Evolutionary conservation across 2,797 vertebrate genomes (phyloP), one percentile per base, ranked within the genome.

Genomic region (Chrysocyon brachyurus): DNA sequence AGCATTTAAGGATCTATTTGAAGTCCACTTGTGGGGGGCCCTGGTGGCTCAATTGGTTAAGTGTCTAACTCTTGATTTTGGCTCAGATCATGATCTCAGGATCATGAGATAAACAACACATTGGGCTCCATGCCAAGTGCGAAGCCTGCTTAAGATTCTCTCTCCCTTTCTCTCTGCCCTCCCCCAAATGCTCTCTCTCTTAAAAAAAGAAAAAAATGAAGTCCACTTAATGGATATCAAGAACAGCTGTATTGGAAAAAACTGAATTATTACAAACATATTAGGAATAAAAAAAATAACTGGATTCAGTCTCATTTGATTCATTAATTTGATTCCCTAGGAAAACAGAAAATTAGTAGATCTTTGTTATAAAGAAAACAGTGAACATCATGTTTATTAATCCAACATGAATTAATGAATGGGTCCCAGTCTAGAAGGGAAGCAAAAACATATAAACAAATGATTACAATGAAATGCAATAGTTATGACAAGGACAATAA

Each of bases 301-400:
- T 70, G 24, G 7, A 84, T 63, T 94, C 26, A 31, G 4, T 68
- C 46, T 77, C 33, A 78, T 94, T 88, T 75, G 78, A 77, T 88
- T 63, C 21, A 68, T 75, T 72, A 68, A 78, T 63, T 91, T 92
- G 46, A 91, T 77, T 94, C 28, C 83, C 46, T 49, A 66, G 68
- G 52, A 89, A 87, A 85, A 28, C 19, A 95, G 33, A 12, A 70
- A 89, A 72, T 79, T 49, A 78, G 22, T 28, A 72, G 59, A 56
- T 49, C 5, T 64, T 84, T 83, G 36, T 57, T 9, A 33, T n/a
- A 85, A 63, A 85, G 31, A 92, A 96, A 87, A 83, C 54, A 12
- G 63, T 88, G 84, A 54, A 79, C 14, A n/a, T 72, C 46, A 57
- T 16, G 11, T 14, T 63, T 22, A 63, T 63, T 83, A n/a, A 56